phyloP scores from a whole-genome alignment of 2,888 invertebrate species.

The Nephrotoma flavescens region DNA sequence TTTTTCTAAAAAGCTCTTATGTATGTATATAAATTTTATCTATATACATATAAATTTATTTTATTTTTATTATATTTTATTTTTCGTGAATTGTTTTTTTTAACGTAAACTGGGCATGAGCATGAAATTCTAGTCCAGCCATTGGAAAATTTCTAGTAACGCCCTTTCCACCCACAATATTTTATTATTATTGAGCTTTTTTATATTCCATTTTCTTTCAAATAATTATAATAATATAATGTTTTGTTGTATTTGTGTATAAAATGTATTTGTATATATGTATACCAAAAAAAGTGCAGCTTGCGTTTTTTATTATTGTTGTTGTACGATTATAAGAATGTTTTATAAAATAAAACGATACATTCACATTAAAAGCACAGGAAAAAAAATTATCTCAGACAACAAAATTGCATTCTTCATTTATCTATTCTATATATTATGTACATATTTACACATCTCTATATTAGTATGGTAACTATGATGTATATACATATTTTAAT shows the following conservation, averaged over 20 bases:
- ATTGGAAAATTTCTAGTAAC: constrained; percentile 19
- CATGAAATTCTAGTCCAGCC: constrained; percentile 19
- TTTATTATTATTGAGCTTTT: neutral
- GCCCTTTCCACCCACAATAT: constrained; percentile 20
- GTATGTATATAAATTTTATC: constrained; percentile 1
- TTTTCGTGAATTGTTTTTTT: constrained; percentile 7
- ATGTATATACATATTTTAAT: neutral
- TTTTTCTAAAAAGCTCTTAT: neutral
- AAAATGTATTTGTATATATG: neutral
- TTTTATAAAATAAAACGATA: neutral
- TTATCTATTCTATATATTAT: neutral
- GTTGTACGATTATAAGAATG: neutral
- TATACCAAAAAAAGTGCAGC: neutral
- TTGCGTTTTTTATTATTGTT: neutral
- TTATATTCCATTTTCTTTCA: neutral
- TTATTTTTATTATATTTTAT: constrained; percentile 6
- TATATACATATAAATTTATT: neutral
- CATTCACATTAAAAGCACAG: neutral
- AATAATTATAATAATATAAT: neutral
- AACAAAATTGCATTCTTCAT: neutral
- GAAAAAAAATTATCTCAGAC: neutral
- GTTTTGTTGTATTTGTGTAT: neutral
- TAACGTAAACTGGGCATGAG: constrained; percentile 18
- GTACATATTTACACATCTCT: neutral
- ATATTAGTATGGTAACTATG: neutral